These are phyloP conservation scores for Holacanthella duospinosa DNA, from an alignment of 2,888 invertebrate genomes.

Conservation along the genomic window DNA sequence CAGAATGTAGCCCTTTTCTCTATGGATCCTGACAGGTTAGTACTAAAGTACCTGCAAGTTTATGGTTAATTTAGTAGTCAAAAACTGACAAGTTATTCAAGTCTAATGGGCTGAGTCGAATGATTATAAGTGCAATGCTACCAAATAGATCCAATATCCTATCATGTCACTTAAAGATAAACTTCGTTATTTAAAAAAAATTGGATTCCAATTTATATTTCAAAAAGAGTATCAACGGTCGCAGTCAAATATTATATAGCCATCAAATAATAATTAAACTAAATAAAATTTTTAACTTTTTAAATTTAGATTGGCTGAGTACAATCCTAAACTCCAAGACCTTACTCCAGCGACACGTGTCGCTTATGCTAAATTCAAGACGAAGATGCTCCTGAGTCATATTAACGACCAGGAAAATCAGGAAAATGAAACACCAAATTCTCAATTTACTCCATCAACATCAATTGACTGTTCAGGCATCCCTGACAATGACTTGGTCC, in stretches of 20 bases:
- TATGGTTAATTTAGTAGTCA: too few relatives aligned
- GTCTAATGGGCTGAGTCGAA: too few relatives aligned
- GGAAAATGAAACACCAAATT: conserved; percentile 8
- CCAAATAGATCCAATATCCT: too few relatives aligned
- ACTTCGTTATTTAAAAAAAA: too few relatives aligned
- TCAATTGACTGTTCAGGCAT: not conserved
- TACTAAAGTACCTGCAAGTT: too few relatives aligned
- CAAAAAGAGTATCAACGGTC: not conserved
- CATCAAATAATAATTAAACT: not conserved
- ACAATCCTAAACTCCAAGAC: conserved; percentile 64
- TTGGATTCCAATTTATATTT: not conserved
- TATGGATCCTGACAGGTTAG: conserved; percentile 45
- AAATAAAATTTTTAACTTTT: not conserved
- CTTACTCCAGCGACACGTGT: conserved; percentile 68
- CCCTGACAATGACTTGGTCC: not conserved
- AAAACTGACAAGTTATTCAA: too few relatives aligned
- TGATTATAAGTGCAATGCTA: too few relatives aligned
- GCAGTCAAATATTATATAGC: too few relatives aligned
- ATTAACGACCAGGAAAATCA: conserved; percentile 19
- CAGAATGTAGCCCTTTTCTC: conserved; percentile 53
- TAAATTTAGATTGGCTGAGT: conserved; percentile 51
- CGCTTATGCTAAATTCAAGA: conserved; percentile 80
- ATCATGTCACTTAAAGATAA: too few relatives aligned
- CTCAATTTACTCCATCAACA: not conserved
- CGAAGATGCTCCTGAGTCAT: conserved; percentile 35